phyloP scores from a whole-genome alignment of 2,113 vertebrate species.

The Amazona vittata region DNA sequence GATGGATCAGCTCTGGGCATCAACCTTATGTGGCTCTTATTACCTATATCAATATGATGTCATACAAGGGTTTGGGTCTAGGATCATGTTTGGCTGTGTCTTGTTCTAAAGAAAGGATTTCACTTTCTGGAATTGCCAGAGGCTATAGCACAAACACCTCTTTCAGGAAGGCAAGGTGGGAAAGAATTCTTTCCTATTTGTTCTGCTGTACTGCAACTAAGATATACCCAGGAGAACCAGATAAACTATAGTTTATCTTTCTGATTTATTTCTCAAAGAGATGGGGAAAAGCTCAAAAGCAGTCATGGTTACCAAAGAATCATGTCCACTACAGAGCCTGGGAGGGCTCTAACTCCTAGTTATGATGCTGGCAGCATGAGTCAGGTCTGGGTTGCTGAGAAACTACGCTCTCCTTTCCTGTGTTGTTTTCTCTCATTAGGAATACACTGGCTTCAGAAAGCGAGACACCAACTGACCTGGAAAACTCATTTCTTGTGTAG shows the following conservation, averaged over 20 bases:
- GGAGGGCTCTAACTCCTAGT: not conserved
- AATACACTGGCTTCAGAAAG: constrained; percentile 2
- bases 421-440: not conserved
- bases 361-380: not conserved
- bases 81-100: not conserved
- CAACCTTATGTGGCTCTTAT: not conserved
- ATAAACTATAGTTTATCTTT: not conserved
- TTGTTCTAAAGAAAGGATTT: not conserved
- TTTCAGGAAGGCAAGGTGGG: not conserved
- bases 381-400: constrained; percentile 17
- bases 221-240: not conserved
- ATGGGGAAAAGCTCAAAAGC: not conserved
- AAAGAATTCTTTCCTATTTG: not conserved
- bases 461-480: not conserved
- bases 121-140: not conserved
- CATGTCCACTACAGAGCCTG: not conserved
- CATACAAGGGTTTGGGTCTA: not conserved
- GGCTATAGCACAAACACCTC: not conserved
- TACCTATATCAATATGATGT: not conserved
- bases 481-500: not conserved
- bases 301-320: not conserved
- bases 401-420: constrained; percentile 3
- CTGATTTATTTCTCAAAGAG: not conserved
- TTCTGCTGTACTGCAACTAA: not conserved
- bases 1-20: not conserved